Evolutionary conservation across 35 echinoderm and acorn worm genomes (phyloP).

Genomic region (Strongylocentrotus purpuratus): DNA sequence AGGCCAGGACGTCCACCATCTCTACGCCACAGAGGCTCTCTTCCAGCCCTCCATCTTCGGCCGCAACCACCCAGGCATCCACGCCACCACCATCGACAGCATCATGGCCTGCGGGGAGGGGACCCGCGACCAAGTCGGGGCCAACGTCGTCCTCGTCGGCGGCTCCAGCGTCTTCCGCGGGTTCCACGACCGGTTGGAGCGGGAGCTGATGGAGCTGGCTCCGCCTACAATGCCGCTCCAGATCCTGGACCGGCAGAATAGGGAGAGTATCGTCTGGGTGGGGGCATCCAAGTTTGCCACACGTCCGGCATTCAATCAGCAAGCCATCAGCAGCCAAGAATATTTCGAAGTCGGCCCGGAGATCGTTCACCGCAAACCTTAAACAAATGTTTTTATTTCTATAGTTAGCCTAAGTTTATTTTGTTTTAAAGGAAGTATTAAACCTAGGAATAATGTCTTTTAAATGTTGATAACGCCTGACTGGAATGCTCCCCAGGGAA

Average conservation of each 20-base stretch:
- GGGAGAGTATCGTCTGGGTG: slow-evolving; percentile 74
- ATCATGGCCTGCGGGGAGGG: slow-evolving; percentile 74
- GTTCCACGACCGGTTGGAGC: slow-evolving; percentile 65
- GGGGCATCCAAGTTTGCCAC: slow-evolving; percentile 74
- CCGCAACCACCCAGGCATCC: slow-evolving; percentile 68
- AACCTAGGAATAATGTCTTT: too few species aligned
- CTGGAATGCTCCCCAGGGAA: too few species aligned
- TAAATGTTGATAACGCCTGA: too few species aligned
- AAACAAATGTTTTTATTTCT: too few species aligned
- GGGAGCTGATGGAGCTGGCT: slow-evolving; percentile 66
- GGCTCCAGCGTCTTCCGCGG: slow-evolving; percentile 77
- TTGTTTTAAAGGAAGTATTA: too few species aligned
- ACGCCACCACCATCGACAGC: slow-evolving; percentile 69
- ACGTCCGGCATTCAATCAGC: slow-evolving; percentile 67
- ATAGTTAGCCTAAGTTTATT: too few species aligned
- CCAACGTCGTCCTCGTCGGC: slow-evolving; percentile 69
- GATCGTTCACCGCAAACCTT: slow-evolving; percentile 53
- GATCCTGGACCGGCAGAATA: slow-evolving; percentile 67
- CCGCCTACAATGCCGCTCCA: slow-evolving; percentile 71
- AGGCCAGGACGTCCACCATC: not conserved
- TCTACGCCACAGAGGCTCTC: slow-evolving; percentile 72
- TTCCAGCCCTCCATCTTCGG: slow-evolving; percentile 78
- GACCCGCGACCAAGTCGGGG: slow-evolving; percentile 55
- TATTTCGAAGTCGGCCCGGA: slow-evolving; percentile 69
- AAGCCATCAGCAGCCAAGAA: slow-evolving; percentile 78